Evolutionary conservation across 2,113 vertebrate genomes (phyloP), one percentile per base, ranked within the genome.

Genomic region (Copsychus sechellarum): DNA sequence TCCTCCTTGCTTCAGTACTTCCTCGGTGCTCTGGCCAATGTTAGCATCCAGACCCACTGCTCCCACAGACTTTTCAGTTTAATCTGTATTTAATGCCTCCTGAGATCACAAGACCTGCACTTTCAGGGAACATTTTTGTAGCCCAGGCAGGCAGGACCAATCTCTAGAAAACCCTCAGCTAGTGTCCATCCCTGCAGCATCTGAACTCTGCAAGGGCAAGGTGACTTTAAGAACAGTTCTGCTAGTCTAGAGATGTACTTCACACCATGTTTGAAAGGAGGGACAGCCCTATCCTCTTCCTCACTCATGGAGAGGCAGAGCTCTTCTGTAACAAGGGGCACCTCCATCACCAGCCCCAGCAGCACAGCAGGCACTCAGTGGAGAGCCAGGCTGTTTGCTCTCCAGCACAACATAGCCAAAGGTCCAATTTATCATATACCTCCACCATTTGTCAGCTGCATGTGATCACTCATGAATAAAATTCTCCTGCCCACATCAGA

Each of bases 401-500:
- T 67, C 34, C 2, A 3, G 8, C 6, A 18, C 4, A 18, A 86
- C 28, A 79, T 38, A 74, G 80, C 31, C 88, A 78, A 60, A 83
- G 34, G 14, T 43, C 21, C 29, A 22, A 0, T 81, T 71, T 58
- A 58, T 70, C 85, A 88, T 34, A 18, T 17, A 19, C n/a, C 50
- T 66, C 31, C 21, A 24, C 24, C 45, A 38, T 71, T 88, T 92
- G 86, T 90, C 87, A 95, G 58, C 78, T 81, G 76, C 31, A 1
- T 67, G 64, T 96, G 92, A 90, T 36, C 67, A 16, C 60, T 56
- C 5, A 0, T 96, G 92, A 95, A 56, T 86, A 85, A 96, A 21
- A 9, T 34, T 92, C 84, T 94, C 81, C 85, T 86, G 62, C 58
- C 60, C 72, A 67, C 72, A 71, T 86, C 92, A 84, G 78, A 65